These are phyloP conservation scores for Abrostola triplasia DNA, from an alignment of 2,888 invertebrate genomes.

Conservation along the genomic window DNA sequence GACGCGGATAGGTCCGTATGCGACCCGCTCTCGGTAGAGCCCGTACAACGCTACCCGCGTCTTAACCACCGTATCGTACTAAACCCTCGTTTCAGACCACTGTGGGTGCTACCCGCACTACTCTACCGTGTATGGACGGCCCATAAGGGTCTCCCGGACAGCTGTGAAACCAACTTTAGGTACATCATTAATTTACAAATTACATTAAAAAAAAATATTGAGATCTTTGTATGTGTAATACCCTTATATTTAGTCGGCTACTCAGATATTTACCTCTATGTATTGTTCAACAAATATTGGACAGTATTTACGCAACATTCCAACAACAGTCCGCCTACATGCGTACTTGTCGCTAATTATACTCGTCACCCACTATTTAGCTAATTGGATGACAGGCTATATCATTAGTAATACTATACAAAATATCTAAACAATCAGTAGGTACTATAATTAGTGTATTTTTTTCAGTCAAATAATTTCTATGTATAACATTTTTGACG, in stretches of 20 bases:
- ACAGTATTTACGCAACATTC: conserved; percentile 27
- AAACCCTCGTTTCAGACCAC: too few species aligned
- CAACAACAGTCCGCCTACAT: conserved; percentile 47
- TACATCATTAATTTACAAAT: too few species aligned
- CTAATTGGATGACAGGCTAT: conserved; percentile 54
- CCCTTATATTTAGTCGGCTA: conserved; percentile 3
- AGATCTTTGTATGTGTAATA: neutral
- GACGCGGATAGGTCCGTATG: too few species aligned
- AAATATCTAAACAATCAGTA: conserved; percentile 44
- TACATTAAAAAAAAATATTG: neutral
- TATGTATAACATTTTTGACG: neutral
- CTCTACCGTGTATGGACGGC: too few species aligned
- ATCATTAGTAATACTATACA: conserved; percentile 39
- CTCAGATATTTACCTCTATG: conserved; percentile 25
- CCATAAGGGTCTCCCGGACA: too few species aligned
- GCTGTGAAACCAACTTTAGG: too few species aligned
- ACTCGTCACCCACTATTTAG: conserved; percentile 51
- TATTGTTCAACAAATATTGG: conserved; percentile 43
- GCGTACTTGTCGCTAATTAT: conserved; percentile 48
- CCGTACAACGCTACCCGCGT: too few species aligned
- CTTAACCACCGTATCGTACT: too few species aligned
- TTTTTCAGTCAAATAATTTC: conserved; percentile 3
- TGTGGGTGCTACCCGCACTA: too few species aligned
- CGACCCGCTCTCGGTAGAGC: too few species aligned
- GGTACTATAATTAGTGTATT: conserved; percentile 25